Base-by-base conservation (phyloP, 2,888 invertebrate genomes). In the Metacarcinus magister region DNA sequence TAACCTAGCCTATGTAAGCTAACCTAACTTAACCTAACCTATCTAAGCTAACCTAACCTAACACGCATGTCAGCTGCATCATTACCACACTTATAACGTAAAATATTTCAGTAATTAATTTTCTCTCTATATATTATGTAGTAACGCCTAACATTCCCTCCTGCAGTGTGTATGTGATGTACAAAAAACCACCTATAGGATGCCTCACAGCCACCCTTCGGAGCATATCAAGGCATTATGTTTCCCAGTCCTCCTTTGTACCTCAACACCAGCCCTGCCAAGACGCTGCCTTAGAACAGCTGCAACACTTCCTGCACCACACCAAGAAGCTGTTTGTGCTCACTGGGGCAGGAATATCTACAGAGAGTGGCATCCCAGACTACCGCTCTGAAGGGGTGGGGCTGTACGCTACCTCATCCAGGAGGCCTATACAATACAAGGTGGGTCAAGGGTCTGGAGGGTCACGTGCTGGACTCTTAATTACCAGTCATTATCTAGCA, bases 311-410 rank as follows among this genome's bases (percentile, higher is more conserved):
- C 82, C 91, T 97, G 23, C 60, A 96, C 10, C 23, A 23, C 46
- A 60, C 48, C n/a, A 54, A 87, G 32, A 94, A 89, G 82, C 19
- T 97, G 90, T 96, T 97, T 96, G 98, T 99, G 32, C 97, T 99
- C 91, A 99, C 99, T 94, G 99, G 99, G 23, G 99, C 99, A 97
- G 99, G 99, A 54, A 98, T 99, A 97, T 99, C 99, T 0, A 99
- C 99, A 0, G 99, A 99, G 98, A 99, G 99, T 97, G 99, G 99
- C 96, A 99, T 99, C 97, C 99, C 99, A 8, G 99, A 99, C 97
- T 99, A 99, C 97, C 98, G 99, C 97, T 99, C 99, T 0, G 98
- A 98, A 98, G 98, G 98, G 96, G 99, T 99, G 23, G 99, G 99
- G 0, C 98, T 99, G 13, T 99, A 99, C 97, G 99, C 99, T 0